Evolutionary conservation across 2,888 invertebrate species (phyloP), one percentile per base, ranked within the genome.

Genomic region (Hybos culiciformis): DNA sequence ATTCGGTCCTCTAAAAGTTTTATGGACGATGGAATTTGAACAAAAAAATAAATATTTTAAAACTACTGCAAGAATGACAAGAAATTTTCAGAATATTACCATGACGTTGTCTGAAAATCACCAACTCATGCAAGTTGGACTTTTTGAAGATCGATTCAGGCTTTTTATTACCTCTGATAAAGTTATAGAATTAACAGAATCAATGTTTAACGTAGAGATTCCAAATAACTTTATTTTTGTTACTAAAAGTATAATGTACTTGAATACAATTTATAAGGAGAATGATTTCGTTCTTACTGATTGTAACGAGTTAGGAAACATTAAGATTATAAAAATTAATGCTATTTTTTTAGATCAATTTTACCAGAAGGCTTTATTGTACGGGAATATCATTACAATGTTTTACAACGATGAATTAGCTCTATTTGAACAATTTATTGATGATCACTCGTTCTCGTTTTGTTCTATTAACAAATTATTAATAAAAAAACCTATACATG

Each of bases 11-110:
- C 29, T 48, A 31, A 46, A 44, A 38, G 9, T 39, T 15, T 11
- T 48, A 2, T 48, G 46, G 42, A 48, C 46, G 4, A 21, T 48
- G 33, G 17, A 50, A 11, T 56, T 56, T 43, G 53, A 56, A 46
- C 51, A 50, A 24, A 54, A 55, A 37, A 52, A 55, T 37, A 34
- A 48, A 8, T 55, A 44, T 43, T 53, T 52, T 39, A 54, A 53
- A 48, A 50, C 42, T 46, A 33, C 42, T 15, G 37, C 48, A 0
- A 43, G 45, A 40, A 44, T 45, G 24, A 24, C 12, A 18, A 46
- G 46, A 36, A 54, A 56, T 46, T 53, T 47, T 26, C 48, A 49
- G 45, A 50, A 43, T 39, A 34, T 39, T 24, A 34, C 38, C 4
- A 12, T 14, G 5, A 39, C 18, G 8, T 15, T 31, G 12, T 9